Evolutionary conservation across 2,888 invertebrate species (phyloP), one percentile per base, ranked within the genome.

Genomic region (Sarcophaga carnaria): DNA sequence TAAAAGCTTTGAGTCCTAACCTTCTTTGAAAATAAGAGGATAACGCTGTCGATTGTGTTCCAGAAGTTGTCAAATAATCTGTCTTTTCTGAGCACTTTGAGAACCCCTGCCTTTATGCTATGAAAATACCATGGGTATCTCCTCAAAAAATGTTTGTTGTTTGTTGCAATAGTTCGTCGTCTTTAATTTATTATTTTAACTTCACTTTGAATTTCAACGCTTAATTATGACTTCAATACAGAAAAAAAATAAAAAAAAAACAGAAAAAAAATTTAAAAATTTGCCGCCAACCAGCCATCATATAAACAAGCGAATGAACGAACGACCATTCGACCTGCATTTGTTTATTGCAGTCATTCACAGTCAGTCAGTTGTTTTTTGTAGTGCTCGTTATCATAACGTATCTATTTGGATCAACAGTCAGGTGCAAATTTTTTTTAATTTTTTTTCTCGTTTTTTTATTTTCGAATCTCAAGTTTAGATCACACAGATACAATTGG

Each of bases 211-310:
- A 83, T 84, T 84, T 87, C 83, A 87, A 79, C 86, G 78, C 86
- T 84, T 87, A 87, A 87, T 87, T 87, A 87, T 87, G 86, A 83
- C 83, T 71, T 87, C 62, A 74, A 59, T 75, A 71, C 27, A 82
- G 64, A 67, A 47, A 67, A 75, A 49, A 70, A 4, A 27, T 47
- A 64, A 47, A 60, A 47, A 20, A 20, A 70, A 22, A 47, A 14
- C 12, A 12, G 20, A 45, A 60, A 20, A 20, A 70, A 60, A 72
- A 78, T 54, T 62, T 45, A 47, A 25, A 78, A 78, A 22, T 22
- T 78, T 81, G 78, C 81, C 62, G 27, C 60, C 45, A 85, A 47
- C 12, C 60, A 71, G 64, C 20, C 63, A 64, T 10, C 37, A 37
- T 37, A 37, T 37, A 37, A 8, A 37, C 8, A 37, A 37, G 37